phyloP scores from a whole-genome alignment of 2,797 vertebrate genomes.

The Pantherophis alleghaniensis region DNA sequence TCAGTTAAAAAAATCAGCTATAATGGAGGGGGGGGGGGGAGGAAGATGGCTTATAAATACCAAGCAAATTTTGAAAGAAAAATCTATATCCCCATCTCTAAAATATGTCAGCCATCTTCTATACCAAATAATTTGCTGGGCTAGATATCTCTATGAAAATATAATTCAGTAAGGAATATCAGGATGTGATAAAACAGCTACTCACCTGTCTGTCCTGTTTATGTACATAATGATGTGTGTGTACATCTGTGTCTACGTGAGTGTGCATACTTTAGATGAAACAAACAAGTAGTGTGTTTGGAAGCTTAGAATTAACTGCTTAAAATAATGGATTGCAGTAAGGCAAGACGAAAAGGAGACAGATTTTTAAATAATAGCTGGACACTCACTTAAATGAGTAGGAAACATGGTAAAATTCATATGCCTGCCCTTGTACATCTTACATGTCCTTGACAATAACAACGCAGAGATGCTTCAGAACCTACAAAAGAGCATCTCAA shows the following conservation, averaged over 20 bases:
- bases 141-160: neutral
- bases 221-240: neutral
- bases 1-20: neutral
- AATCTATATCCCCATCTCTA: neutral
- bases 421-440: neutral
- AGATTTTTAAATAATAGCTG: neutral
- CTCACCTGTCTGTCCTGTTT: neutral
- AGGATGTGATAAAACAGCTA: neutral
- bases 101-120: neutral
- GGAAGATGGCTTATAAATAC: neutral
- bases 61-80: neutral
- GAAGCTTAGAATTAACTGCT: neutral
- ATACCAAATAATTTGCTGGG: neutral
- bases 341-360: neutral
- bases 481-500: constrained; percentile 15
- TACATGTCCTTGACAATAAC: neutral
- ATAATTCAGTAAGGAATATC: neutral
- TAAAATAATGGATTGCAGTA: neutral
- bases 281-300: neutral
- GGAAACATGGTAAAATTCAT: neutral
- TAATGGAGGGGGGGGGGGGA: neutral
- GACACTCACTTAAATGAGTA: neutral
- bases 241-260: too few species aligned
- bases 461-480: neutral
- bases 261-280: neutral